These are phyloP conservation scores for Noctilio leporinus DNA, from an alignment of 2,113 vertebrate species.

Conservation along the genomic window DNA sequence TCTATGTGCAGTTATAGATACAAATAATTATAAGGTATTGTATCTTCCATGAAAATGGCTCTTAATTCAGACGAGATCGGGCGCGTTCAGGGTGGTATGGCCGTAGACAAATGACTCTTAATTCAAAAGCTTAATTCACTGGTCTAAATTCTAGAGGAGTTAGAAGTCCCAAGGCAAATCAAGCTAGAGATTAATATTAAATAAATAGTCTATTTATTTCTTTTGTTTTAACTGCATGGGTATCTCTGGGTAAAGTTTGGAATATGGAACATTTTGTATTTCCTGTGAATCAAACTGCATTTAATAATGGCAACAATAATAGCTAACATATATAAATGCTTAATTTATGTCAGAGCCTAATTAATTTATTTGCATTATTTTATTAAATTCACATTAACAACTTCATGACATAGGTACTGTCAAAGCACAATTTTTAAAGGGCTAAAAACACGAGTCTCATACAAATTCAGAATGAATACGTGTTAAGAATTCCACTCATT, in stretches of 20 bases:
- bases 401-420: background rate
- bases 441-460: background rate
- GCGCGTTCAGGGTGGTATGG: too few species aligned
- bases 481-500: background rate
- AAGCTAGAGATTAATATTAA: background rate
- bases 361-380: background rate
- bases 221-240: background rate
- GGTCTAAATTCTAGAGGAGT: background rate
- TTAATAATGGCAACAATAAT: background rate
- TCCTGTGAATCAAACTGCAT: background rate
- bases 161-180: background rate
- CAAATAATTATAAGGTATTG: background rate
- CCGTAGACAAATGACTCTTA: background rate
- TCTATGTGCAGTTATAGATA: background rate
- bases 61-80: too few species aligned
- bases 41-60: background rate
- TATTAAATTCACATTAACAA: background rate
- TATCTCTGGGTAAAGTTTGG: background rate
- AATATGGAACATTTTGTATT: background rate
- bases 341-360: background rate
- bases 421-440: background rate
- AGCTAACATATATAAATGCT: background rate
- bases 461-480: background rate
- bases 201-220: background rate
- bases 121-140: background rate